Base-by-base conservation (phyloP, 2,797 vertebrate species). In the Silurus aristotelis region DNA sequence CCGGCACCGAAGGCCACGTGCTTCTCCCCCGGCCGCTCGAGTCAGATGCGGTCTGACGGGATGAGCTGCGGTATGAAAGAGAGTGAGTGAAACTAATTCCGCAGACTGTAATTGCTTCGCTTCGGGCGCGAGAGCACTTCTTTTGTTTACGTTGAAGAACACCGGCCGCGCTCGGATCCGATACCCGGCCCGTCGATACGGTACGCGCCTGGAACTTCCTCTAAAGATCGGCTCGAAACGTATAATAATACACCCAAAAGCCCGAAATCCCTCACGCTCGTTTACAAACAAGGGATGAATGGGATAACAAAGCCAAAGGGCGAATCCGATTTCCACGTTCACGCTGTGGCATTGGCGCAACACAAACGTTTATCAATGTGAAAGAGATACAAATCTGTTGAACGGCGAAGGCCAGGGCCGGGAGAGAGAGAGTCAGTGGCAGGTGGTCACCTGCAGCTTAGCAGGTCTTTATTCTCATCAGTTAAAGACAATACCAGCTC, bases 81-180 rank as follows among this genome's bases (percentile, higher is more conserved):
- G 79, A 88, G 70, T 85, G 84, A 88, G 82, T 67, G 72, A 75
- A 89, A 85, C 83, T 87, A 83, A 87, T 89, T 88, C 89, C 77
- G 66, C 85, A 52, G 81, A 85, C 66, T 48, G 82, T 89, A 90
- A 90, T 90, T 88, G 86, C 88, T 89, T 88, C 86, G 52, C 87
- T 83, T 87, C 25, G 2, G 82, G 86, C 79, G 0, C 63, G 84
- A 73, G 27, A 52, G 46, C 15, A 55, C 68, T 73, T 81, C 77
- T 88, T 86, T 89, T 89, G 85, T 86, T 87, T 90, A 88, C 71
- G 55, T 88, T 87, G 80, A 88, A 83, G 72, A 73, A 63, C 63
- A 13, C 10, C 10, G 48, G 8, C 31, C 56, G 58, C 66, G 63
- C 82, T 67, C 56, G 68, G 61, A 38, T 9, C 46, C 56, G 73